Percentiles rank a stretch among this genome's conserved stretches.
phyloP scores from a whole-genome alignment of 2,888 invertebrate genomes.

The Caenorhabditis zanzibari region DNA sequence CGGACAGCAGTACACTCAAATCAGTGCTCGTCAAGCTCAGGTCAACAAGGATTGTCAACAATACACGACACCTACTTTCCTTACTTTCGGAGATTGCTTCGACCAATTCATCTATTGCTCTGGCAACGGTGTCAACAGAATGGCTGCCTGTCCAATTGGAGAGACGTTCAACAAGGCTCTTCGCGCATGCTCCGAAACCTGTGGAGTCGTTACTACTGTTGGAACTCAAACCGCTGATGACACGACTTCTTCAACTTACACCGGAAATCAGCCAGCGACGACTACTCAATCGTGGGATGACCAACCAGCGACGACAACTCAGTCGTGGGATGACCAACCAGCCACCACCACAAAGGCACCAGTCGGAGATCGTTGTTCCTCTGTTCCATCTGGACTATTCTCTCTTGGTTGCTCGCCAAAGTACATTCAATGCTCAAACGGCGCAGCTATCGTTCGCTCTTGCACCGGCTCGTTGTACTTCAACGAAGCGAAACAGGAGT shows the following conservation, averaged over 20 bases:
- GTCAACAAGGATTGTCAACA: constrained; percentile 46
- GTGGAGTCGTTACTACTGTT: constrained; percentile 36
- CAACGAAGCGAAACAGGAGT: constrained; percentile 1
- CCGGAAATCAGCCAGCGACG: not conserved
- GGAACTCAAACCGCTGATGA: constrained; percentile 29
- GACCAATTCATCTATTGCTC: constrained; percentile 72
- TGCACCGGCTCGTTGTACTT: constrained; percentile 52
- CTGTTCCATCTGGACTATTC: constrained; percentile 20
- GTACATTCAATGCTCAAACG: constrained; percentile 58
- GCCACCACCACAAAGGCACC: constrained; percentile 22
- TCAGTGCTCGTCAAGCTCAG: constrained; percentile 49
- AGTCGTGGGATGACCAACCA: not conserved
- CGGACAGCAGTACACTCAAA: constrained; percentile 22
- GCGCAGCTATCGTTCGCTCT: constrained; percentile 35
- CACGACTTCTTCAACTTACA: not conserved
- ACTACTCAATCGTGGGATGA: constrained; percentile 12
- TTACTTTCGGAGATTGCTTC: constrained; percentile 70
- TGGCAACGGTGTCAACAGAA: constrained; percentile 59
- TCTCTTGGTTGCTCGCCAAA: constrained; percentile 62
- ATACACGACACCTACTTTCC: constrained; percentile 44
- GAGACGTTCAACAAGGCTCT: constrained; percentile 63
- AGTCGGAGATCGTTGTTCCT: constrained; percentile 32
- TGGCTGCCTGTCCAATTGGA: constrained; percentile 72
- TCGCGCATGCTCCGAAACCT: constrained; percentile 56
- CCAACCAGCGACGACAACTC: not conserved